These are phyloP conservation scores for Pterocles gutturalis DNA, from an alignment of 2,113 vertebrate species.

Conservation along the genomic window DNA sequence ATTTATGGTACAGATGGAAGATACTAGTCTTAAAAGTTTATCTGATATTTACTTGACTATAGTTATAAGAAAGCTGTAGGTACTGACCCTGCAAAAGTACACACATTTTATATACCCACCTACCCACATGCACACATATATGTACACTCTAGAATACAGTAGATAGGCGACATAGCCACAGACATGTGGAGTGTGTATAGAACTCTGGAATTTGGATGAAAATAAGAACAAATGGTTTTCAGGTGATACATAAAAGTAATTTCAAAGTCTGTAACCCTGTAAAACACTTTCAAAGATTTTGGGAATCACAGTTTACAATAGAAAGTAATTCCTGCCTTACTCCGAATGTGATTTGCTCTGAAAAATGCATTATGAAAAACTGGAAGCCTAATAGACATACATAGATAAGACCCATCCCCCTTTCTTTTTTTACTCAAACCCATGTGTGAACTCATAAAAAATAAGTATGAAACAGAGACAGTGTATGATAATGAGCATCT, in stretches of 20 bases:
- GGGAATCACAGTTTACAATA: neutral
- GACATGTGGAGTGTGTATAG: neutral
- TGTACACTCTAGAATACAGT: neutral
- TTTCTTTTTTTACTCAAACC: neutral
- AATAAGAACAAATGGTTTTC: neutral
- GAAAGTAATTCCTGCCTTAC: neutral
- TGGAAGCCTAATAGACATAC: neutral
- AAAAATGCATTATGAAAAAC: neutral
- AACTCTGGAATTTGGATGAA: neutral
- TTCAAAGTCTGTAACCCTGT: neutral
- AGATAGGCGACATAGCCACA: neutral
- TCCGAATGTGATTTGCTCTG: neutral
- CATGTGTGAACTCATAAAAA: neutral
- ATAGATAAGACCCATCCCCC: neutral
- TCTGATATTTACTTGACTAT: neutral
- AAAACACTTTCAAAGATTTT: neutral
- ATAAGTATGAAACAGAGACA: neutral
- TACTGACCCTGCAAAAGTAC: neutral
- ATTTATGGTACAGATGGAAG: neutral
- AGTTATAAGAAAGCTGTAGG: neutral
- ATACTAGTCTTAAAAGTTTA: neutral
- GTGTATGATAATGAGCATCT: neutral
- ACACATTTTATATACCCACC: neutral
- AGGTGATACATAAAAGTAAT: neutral
- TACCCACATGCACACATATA: neutral